These are phyloP conservation scores for Quadroppia sp. DNA, from an alignment of 2,888 invertebrate species.

Conservation along the genomic window DNA sequence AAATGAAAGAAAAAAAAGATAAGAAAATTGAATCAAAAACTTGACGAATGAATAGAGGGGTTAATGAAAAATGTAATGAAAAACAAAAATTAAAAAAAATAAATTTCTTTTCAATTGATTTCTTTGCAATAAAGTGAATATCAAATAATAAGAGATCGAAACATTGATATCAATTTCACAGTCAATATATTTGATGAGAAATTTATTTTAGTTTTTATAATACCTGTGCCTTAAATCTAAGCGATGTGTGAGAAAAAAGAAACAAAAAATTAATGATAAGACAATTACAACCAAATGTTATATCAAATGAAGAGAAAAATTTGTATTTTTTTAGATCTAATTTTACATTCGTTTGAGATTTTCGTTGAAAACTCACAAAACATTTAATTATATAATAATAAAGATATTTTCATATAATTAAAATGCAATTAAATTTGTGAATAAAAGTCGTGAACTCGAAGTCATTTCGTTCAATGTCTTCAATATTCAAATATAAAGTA, in stretches of 20 bases:
- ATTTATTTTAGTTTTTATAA: background rate
- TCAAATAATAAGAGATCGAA: background rate
- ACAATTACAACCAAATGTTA: background rate
- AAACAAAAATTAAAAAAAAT: background rate
- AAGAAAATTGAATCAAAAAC: background rate
- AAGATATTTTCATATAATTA: slow-evolving; percentile 4
- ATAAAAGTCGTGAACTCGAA: background rate
- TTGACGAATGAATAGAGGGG: background rate
- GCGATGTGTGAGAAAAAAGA: background rate
- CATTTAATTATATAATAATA: background rate
- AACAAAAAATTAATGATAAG: background rate
- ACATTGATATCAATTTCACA: slow-evolving; percentile 2
- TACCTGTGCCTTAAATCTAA: background rate
- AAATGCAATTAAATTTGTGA: background rate
- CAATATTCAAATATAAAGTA: no score
- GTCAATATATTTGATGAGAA: background rate
- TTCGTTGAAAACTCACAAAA: background rate
- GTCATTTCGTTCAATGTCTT: no score
- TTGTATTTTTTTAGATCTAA: background rate
- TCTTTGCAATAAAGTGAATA: background rate
- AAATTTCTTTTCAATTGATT: background rate
- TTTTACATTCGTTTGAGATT: background rate
- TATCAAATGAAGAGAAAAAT: background rate
- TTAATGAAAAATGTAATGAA: background rate
- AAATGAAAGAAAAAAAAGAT: background rate